phyloP scores from a whole-genome alignment of 2,113 vertebrate species.

The Podarcis cretensis region DNA sequence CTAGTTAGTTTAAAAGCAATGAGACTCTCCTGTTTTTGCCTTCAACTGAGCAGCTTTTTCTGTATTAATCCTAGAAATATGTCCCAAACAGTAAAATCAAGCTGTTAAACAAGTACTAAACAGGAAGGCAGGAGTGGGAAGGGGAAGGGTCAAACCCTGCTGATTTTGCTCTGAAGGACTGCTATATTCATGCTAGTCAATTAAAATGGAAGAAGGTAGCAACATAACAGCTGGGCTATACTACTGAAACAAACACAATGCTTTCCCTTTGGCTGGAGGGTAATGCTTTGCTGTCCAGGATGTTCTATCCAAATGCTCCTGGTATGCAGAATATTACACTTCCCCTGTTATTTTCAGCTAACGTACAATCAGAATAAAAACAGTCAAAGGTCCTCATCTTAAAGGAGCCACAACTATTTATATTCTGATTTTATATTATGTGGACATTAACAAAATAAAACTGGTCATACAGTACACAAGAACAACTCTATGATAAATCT shows the following conservation, averaged over 20 bases:
- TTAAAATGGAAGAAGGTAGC: not conserved
- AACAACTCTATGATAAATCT: not conserved
- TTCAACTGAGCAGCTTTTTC: not conserved
- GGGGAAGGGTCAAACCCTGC: too few relatives aligned
- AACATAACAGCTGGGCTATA: not conserved
- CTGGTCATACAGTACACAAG: not conserved
- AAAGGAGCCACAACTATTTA: too few relatives aligned
- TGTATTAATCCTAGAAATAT: not conserved
- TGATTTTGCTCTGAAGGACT: not conserved
- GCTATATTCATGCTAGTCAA: not conserved
- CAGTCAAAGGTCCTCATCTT: not conserved
- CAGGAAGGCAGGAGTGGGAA: not conserved
- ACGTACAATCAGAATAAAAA: not conserved
- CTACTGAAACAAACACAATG: slow-evolving; percentile 1
- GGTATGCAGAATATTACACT: not conserved
- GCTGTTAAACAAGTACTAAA: not conserved
- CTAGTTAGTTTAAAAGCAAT: slow-evolving; percentile 8
- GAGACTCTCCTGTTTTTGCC: not conserved
- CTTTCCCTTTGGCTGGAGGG: not conserved
- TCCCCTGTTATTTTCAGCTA: not conserved
- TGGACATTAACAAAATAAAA: not conserved
- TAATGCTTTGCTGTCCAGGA: slow-evolving; percentile 8
- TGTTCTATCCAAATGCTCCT: not conserved
- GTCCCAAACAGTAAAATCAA: slow-evolving; percentile 11
- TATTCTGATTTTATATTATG: not conserved